Evolutionary conservation across 2,888 invertebrate genomes (phyloP).

Genomic region (Amphipyra berbera): DNA sequence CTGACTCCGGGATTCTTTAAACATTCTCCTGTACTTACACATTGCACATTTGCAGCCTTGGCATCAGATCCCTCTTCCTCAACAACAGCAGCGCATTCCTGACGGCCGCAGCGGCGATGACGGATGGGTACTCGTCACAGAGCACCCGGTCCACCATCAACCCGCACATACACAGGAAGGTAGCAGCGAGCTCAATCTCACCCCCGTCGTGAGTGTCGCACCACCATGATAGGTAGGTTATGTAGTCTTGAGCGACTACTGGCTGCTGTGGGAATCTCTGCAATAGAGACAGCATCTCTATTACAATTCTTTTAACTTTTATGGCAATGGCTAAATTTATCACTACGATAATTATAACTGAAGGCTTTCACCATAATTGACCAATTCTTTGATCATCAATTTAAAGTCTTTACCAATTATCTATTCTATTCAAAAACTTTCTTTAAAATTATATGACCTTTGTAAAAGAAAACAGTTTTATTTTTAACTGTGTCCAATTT

Average conservation of each 20-base stretch:
- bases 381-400: no score
- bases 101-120: constrained; percentile 75
- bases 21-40: constrained; percentile 66
- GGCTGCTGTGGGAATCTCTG: constrained; percentile 79
- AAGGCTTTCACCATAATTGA: no score
- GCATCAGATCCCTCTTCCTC: constrained; percentile 62
- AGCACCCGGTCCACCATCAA: constrained; percentile 72
- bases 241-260: constrained; percentile 77
- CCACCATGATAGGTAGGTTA: constrained; percentile 77
- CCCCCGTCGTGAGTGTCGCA: constrained; percentile 66
- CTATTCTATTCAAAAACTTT: no score
- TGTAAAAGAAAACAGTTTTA: no score
- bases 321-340: background rate
- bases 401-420: no score
- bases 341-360: no score
- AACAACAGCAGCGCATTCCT: constrained; percentile 72
- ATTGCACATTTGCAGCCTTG: constrained; percentile 61
- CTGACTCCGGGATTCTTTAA: background rate
- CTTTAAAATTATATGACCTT: no score
- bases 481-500: no score
- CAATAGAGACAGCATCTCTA: background rate
- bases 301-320: background rate
- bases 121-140: constrained; percentile 74
- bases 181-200: constrained; percentile 77
- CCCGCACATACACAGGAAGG: constrained; percentile 77